Conservation (phyloP, 1,140 invertebrate genomes). For the Tigriopus japonicus region DNA sequence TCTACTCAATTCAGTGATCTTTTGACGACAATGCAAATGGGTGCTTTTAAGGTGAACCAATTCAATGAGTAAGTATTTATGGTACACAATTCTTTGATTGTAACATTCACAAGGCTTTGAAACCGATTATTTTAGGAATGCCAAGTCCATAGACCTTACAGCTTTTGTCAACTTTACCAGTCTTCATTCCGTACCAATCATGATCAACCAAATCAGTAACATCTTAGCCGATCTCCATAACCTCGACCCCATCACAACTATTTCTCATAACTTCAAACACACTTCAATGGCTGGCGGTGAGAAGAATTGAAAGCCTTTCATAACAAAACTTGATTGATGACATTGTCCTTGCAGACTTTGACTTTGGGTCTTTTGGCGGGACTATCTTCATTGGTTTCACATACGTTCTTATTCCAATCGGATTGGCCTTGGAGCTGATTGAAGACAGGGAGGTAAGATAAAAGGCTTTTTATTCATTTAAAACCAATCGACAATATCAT, state of each 20-base stretch:
- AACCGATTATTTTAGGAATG: too few relatives aligned
- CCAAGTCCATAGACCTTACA: too few relatives aligned
- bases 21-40: too few relatives aligned
- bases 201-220: constrained; percentile 52
- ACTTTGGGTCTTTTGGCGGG: constrained; percentile 45
- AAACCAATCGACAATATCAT: constrained; percentile 7
- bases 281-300: background rate
- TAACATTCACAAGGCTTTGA: too few relatives aligned
- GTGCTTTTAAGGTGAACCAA: too few relatives aligned
- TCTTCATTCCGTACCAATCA: constrained; percentile 52
- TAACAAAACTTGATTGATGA: background rate
- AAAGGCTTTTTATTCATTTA: background rate
- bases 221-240: constrained; percentile 38
- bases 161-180: constrained; percentile 38
- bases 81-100: too few relatives aligned
- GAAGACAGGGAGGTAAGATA: constrained; percentile 53
- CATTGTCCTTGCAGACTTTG: constrained; percentile 24
- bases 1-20: too few relatives aligned
- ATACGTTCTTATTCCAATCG: constrained; percentile 50
- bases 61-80: too few relatives aligned
- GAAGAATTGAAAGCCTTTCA: background rate
- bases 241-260: background rate
- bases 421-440: constrained; percentile 56
- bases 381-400: constrained; percentile 55
- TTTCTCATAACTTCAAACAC: constrained; percentile 6